Base-by-base conservation (phyloP, 2,797 vertebrate genomes). In the Synaphobranchus kaupii region DNA sequence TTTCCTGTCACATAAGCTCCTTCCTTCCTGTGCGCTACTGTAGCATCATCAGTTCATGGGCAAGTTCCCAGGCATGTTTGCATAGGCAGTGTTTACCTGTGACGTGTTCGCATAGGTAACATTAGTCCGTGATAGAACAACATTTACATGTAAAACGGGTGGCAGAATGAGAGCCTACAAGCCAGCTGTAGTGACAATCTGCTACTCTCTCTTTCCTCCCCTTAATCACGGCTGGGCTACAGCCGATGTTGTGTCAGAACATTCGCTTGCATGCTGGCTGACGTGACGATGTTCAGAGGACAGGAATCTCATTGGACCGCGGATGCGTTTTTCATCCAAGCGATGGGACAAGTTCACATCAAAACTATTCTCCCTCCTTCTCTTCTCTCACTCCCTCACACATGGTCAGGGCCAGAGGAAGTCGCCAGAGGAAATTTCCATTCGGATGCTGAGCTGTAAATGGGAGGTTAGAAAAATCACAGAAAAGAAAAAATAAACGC, bases 401-500 rank as follows among this genome's bases (percentile, higher is more conserved):
- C 39, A 82, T 68, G 54, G 84, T 90, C 83, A 52, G 31, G 80
- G 85, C 86, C 50, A 52, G 63, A 89, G 48, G 58, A 52, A 0
- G 4, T 76, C 85, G 87, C 88, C 90, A 90, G 86, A 58, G 71
- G 44, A 91, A 89, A 78, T 86, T 90, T 90, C 92, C 34, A 88
- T 89, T 89, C 85, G 78, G 86, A 80, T 80, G 84, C 76, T 83
- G 80, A 90, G 78, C 84, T 80, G 25, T 22, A 63, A 88, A 86
- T 47, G 22, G 17, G 83, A 73, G 85, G 63, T 87, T 58, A 80
- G 82, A 81, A 56, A 85, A 88, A 83, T 73, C 28, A 78, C 91
- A 88, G 85, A 90, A 90, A 44, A 56, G n/a, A 85, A 39, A 86
- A 92, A 93, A 93, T 90, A 88, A 90, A 92, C 60, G 86, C 86